These are phyloP conservation scores for Deilephila porcellus DNA, from an alignment of 2,888 invertebrate species.

Conservation along the genomic window DNA sequence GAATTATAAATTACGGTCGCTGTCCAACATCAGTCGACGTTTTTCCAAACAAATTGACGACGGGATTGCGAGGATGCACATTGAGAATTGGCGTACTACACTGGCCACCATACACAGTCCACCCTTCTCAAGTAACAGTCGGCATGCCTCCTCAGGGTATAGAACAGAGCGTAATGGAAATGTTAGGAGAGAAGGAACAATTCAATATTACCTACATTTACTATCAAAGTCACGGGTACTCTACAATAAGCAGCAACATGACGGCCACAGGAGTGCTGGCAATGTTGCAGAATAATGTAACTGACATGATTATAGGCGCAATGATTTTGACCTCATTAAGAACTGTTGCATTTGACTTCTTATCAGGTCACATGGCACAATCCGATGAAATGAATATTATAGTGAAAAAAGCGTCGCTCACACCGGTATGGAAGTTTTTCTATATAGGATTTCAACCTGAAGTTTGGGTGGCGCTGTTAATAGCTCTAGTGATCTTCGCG, in stretches of 20 bases:
- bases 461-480: constrained; percentile 14
- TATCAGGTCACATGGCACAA: constrained; percentile 16
- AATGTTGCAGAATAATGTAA: constrained; percentile 41
- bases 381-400: background rate
- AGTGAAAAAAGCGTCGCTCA: constrained; percentile 6
- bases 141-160: constrained; percentile 3
- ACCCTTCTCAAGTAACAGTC: constrained; percentile 1
- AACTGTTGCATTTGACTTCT: constrained; percentile 32
- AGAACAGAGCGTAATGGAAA: constrained; percentile 32
- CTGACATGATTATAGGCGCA: constrained; percentile 47
- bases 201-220: constrained; percentile 43
- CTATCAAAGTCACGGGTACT: constrained; percentile 27
- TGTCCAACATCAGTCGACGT: constrained; percentile 40
- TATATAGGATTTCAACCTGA: constrained; percentile 16
- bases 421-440: background rate
- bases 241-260: background rate
- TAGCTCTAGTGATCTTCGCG: constrained; percentile 5
- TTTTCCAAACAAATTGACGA: constrained; percentile 53
- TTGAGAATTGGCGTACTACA: constrained; percentile 54
- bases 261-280: constrained; percentile 39
- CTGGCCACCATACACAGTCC: constrained; percentile 46
- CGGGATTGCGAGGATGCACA: constrained; percentile 58
- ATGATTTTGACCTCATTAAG: constrained; percentile 43
- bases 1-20: constrained; percentile 59
- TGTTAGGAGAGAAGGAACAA: constrained; percentile 42